These are phyloP conservation scores for Drosophila pseudotakahashii DNA, from an alignment of 2,888 invertebrate genomes.

Conservation along the genomic window DNA sequence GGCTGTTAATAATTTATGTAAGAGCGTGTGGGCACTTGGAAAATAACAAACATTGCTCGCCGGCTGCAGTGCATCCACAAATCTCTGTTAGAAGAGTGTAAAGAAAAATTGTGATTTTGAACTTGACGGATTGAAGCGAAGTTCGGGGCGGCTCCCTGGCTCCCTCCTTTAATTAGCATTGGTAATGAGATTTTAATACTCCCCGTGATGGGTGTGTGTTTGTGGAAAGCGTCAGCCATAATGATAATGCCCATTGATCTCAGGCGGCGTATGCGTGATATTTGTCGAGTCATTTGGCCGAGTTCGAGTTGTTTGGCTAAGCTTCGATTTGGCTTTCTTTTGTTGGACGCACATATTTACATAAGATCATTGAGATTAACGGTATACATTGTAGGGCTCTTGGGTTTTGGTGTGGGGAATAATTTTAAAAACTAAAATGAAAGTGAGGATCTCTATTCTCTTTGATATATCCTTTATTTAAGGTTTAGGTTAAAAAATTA, in stretches of 20 bases:
- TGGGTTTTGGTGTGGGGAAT: neutral
- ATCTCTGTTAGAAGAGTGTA: constrained; percentile 42
- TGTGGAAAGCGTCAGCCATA: constrained; percentile 59
- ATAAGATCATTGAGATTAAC: constrained; percentile 22
- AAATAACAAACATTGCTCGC: constrained; percentile 71
- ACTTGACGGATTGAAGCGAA: constrained; percentile 21
- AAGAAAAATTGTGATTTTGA: constrained; percentile 39
- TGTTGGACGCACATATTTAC: neutral
- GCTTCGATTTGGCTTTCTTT: constrained; percentile 36
- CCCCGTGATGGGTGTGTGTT: constrained; percentile 59
- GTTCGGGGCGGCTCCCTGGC: constrained; percentile 11
- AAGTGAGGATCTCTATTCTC: constrained; percentile 14
- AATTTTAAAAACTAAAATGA: neutral
- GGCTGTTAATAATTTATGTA: constrained; percentile 81
- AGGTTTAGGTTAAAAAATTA: too few relatives aligned
- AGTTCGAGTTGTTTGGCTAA: constrained; percentile 26
- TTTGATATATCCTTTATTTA: neutral
- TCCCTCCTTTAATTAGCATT: constrained; percentile 70
- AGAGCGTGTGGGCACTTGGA: constrained; percentile 79
- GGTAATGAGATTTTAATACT: constrained; percentile 75
- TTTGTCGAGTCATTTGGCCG: constrained; percentile 50
- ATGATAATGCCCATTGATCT: constrained; percentile 37
- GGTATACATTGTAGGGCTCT: constrained; percentile 13
- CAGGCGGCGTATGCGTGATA: constrained; percentile 66
- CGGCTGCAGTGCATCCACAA: constrained; percentile 23